Evolutionary conservation across 2,888 invertebrate genomes (phyloP).

Genomic region (Smittia sp.): DNA sequence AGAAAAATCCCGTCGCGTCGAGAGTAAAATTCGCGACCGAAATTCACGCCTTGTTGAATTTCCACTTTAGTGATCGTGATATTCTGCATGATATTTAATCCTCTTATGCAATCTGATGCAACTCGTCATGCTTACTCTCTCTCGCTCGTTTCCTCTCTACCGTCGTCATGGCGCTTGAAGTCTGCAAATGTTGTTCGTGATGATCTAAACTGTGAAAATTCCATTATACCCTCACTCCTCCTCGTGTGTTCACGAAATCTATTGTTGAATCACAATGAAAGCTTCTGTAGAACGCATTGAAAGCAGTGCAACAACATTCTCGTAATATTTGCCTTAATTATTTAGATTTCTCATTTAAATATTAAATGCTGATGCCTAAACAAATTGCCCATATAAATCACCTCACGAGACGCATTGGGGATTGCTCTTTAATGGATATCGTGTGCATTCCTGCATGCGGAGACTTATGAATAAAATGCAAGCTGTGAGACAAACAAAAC

Average conservation of each 20-base stretch:
- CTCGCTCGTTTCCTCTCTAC: background rate
- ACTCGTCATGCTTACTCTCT: background rate
- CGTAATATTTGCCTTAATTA: slow-evolving; percentile 22
- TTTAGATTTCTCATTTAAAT: slow-evolving; percentile 25
- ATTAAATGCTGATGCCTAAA: slow-evolving; percentile 29
- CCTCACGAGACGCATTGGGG: background rate
- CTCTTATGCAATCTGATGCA: background rate
- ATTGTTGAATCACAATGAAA: background rate
- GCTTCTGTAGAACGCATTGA: background rate
- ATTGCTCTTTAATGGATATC: background rate
- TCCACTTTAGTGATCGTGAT: background rate
- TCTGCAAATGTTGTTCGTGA: background rate
- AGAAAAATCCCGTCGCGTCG: too few species aligned
- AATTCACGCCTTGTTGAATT: too few species aligned
- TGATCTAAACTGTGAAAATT: background rate
- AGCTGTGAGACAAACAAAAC: background rate
- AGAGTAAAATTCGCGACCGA: too few species aligned
- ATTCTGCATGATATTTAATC: slow-evolving; percentile 1
- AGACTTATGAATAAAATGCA: slow-evolving; percentile 10
- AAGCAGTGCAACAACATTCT: slow-evolving; percentile 3
- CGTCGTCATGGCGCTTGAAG: too few species aligned
- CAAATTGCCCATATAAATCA: slow-evolving; percentile 26
- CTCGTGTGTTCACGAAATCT: background rate
- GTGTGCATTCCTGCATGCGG: background rate
- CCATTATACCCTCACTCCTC: too few species aligned